These are phyloP conservation scores for Camponotus fellah DNA, from an alignment of 2,888 invertebrate genomes.

Conservation along the genomic window DNA sequence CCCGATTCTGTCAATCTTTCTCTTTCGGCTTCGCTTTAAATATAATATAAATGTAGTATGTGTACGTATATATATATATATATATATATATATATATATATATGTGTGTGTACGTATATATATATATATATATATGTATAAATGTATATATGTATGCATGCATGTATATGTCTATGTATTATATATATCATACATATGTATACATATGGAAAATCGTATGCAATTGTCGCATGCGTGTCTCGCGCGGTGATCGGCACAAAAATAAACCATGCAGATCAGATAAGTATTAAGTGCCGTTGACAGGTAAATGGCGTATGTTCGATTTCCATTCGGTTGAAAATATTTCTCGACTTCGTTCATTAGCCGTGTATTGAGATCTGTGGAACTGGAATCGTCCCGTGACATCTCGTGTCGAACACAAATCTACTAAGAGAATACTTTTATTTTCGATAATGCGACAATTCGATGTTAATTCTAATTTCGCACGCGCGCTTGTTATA, in stretches of 20 bases:
- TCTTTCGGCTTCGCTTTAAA: slow-evolving; percentile 77
- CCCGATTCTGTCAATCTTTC: slow-evolving; percentile 84
- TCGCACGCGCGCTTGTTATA: not conserved
- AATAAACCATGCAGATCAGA: slow-evolving; percentile 80
- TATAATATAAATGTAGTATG: slow-evolving; percentile 76
- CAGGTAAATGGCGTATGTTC: slow-evolving; percentile 72
- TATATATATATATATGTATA: too few species aligned
- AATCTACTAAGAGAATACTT: not conserved
- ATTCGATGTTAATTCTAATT: slow-evolving; percentile 5
- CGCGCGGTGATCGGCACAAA: slow-evolving; percentile 73
- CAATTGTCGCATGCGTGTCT: slow-evolving; percentile 28
- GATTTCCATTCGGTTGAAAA: slow-evolving; percentile 57
- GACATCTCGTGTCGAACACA: slow-evolving; percentile 4
- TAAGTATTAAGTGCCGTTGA: slow-evolving; percentile 78
- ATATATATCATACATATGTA: not conserved
- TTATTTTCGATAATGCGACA: not conserved
- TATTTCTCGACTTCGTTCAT: slow-evolving; percentile 57
- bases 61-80: not conserved
- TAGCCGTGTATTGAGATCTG: slow-evolving; percentile 17
- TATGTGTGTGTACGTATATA: too few species aligned
- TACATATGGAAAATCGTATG: not conserved
- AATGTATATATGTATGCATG: not conserved
- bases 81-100: not conserved
- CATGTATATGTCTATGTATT: not conserved
- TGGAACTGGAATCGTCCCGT: not conserved